These are phyloP conservation scores for Littorina saxatilis DNA, from an alignment of 1,140 invertebrate species.

Conservation along the genomic window DNA sequence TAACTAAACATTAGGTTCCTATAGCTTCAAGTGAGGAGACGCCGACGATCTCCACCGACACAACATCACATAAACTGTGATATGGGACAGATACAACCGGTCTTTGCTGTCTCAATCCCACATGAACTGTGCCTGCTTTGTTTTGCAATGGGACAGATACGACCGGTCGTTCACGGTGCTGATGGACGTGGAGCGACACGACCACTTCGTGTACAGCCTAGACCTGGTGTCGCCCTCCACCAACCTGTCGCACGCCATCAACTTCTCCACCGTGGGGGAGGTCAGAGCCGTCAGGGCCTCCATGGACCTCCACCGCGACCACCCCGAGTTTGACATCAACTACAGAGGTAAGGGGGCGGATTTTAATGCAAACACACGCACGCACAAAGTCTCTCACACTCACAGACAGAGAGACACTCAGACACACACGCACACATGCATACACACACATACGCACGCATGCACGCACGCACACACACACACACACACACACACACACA, in stretches of 20 bases:
- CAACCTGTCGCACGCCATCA: conserved; percentile 30
- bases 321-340: conserved; percentile 13
- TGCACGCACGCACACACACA: not conserved
- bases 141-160: too few relatives aligned
- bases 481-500: not conserved
- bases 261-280: not conserved
- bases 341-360: not conserved
- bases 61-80: too few relatives aligned
- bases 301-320: not conserved
- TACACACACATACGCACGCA: not conserved
- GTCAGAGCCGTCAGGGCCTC: not conserved
- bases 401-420: not conserved
- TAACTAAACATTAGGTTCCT: too few relatives aligned
- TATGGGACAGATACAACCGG: too few relatives aligned
- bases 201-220: conserved; percentile 15
- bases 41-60: too few relatives aligned
- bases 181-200: conserved; percentile 22
- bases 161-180: conserved; percentile 24
- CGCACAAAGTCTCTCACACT: too few relatives aligned
- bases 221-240: conserved; percentile 19
- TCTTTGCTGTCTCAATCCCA: too few relatives aligned
- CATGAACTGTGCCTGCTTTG: too few relatives aligned
- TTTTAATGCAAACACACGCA: too few relatives aligned
- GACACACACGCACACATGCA: not conserved
- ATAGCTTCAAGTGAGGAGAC: too few relatives aligned